Percentiles rank a stretch among this genome's conserved stretches.
Conservation (phyloP, 2,888 invertebrate species). For the Punctoribates punctum region DNA sequence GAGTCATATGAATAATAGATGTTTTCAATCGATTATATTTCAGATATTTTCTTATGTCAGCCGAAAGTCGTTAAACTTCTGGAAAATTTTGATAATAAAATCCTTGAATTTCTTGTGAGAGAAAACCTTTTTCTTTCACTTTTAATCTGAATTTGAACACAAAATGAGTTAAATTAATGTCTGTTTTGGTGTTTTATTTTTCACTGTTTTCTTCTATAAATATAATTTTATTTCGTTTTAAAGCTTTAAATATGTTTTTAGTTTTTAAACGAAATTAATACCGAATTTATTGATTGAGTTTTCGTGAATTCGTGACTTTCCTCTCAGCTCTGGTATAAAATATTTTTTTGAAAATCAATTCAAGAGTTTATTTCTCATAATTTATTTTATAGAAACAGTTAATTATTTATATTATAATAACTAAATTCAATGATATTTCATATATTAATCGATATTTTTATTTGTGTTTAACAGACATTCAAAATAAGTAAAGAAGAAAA, state of each 20-base stretch:
- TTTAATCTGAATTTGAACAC: too few species aligned
- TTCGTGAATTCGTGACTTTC: conserved; percentile 27
- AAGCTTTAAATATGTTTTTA: neutral
- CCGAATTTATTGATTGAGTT: conserved; percentile 1
- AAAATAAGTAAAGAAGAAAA: neutral
- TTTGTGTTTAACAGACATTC: neutral
- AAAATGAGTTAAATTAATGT: too few species aligned
- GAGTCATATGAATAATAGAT: too few species aligned
- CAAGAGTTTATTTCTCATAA: neutral
- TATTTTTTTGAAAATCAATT: neutral
- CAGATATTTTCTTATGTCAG: too few species aligned
- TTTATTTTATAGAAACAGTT: neutral
- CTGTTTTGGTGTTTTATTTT: too few species aligned
- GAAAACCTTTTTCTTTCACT: too few species aligned
- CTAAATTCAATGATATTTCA: neutral
- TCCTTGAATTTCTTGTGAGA: neutral
- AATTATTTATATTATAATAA: neutral
- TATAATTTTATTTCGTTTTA: neutral
- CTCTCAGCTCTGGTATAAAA: neutral
- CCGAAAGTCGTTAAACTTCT: neutral
- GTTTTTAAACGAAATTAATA: neutral
- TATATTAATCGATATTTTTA: conserved; percentile 2
- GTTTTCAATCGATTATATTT: too few species aligned
- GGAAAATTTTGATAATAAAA: neutral
- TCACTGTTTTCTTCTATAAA: too few species aligned